Evolutionary conservation across 2,797 vertebrate genomes (phyloP), one percentile per base, ranked within the genome.

Genomic region (Remorina albescens): DNA sequence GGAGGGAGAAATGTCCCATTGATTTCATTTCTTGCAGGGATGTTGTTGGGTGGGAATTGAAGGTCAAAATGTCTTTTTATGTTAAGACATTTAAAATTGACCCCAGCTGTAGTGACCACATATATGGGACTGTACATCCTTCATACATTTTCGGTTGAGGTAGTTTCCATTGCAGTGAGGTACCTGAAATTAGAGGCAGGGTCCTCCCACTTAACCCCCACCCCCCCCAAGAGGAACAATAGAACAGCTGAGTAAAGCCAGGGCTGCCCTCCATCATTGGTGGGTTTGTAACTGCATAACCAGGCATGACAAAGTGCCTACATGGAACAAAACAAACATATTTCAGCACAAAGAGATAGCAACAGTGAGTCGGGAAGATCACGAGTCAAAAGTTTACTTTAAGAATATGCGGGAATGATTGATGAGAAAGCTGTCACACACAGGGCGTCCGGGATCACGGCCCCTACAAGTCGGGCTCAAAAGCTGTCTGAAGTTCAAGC

Each of bases 301-400:
- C 62, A 83, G 85, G 67, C 86, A 89, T 83, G 87, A 90, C 83
- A 84, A 85, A 83, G 79, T 81, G 78, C 61, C 83, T 81, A 49
- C 86, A 87, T 80, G 77, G 82, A 88, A 71, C 71, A 73, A 87
- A 83, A 84, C 85, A 90, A 90, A 92, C 92, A 89, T 70, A 73
- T 91, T 85, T 87, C 76, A 83, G 88, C 86, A 86, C 84, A 81
- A 87, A 78, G 70, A 69, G 83, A 88, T 71, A 73, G 75, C 66
- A 71, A 68, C 41, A 58, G 64, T 74, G 65, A 72, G 79, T 59
- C 54, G 26, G 61, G 67, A 64, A 84, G 82, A 89, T 86, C 79
- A 81, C 34, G 76, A 90, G 82, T 89, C 74, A 85, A 91, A 89
- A 76, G 88, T 92, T 92, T 84, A 87, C 88, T 85, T 85, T 67